Evolutionary conservation across 2,113 vertebrate genomes (phyloP), one percentile per base, ranked within the genome.

Genomic region (Phalacrocorax brasilianus): DNA sequence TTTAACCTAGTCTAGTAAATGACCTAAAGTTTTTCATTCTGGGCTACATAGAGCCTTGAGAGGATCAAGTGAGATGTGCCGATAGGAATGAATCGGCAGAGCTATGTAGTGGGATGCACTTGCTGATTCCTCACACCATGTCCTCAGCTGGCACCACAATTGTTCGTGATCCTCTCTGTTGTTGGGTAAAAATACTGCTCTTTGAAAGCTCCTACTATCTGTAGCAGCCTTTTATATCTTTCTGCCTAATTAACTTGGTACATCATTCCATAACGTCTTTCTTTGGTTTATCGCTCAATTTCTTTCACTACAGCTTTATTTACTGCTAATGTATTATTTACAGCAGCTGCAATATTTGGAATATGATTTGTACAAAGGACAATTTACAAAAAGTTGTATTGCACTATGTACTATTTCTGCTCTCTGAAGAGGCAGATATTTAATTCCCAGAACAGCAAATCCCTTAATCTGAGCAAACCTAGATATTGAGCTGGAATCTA

Each of bases 381-480:
- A 77, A 30, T 70, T 86, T 50, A 88, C 59, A 77, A 71, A 59
- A 95, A 92, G 74, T 76, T 85, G 82, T 32, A 65, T 6, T 35
- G 80, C 62, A 66, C 88, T 28, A 6, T 45, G 55, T 50, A 24
- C 77, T 79, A 66, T 5, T 63, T 73, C 85, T 83, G 84, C 58
- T 61, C 73, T 56, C 75, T 85, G 63, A 92, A 93, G 85, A 89
- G 81, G 88, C 62, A 95, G 38, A 32, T 84, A 35, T 73, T 86
- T 86, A 83, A 71, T 89, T 95, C 96, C 88, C 94, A 73, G n/a
- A 75, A 93, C 70, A 88, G 85, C 82, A 97, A 97, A 82, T 95
- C 95, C 88, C 78, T 96, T 97, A 97, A 97, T 96, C 93, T 95
- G 82, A 92, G 72, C 80, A 89, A 95, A 92, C 84, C 72, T 7